Percentiles rank a stretch among this genome's conserved stretches.
Evolutionary conservation across 1,140 invertebrate genomes (phyloP).

Genomic region (Parapsyche elsis): DNA sequence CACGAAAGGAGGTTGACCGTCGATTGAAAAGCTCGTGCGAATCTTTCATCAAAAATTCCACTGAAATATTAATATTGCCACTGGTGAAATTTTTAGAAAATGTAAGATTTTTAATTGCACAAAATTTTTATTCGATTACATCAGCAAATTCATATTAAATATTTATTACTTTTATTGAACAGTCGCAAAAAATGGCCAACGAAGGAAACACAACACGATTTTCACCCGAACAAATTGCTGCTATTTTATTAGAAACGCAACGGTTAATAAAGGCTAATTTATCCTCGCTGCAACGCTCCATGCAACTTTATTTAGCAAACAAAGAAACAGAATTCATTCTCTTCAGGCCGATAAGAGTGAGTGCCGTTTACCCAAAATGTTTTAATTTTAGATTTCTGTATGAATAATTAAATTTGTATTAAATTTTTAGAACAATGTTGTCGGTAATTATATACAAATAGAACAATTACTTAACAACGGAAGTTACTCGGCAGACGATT

Average conservation of each 20-base stretch:
- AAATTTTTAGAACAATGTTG: constrained; percentile 83
- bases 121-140: constrained; percentile 15
- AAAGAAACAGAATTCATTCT: constrained; percentile 96
- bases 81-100: constrained; percentile 80
- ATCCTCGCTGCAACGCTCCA: constrained; percentile 83
- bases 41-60: constrained; percentile 85
- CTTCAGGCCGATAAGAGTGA: constrained; percentile 89
- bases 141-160: not conserved
- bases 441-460: constrained; percentile 85
- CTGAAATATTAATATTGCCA: constrained; percentile 79
- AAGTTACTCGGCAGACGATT: constrained; percentile 84
- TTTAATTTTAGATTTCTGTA: not conserved
- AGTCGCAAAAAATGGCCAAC: constrained; percentile 43
- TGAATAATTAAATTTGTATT: constrained; percentile 21
- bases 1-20: constrained; percentile 93
- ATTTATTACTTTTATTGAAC: constrained; percentile 40
- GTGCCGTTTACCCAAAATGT: constrained; percentile 52
- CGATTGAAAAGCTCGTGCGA: constrained; percentile 94
- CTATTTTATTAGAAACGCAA: constrained; percentile 73
- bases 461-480: constrained; percentile 78
- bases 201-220: not conserved
- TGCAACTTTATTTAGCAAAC: constrained; percentile 96
- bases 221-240: constrained; percentile 63
- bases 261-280: constrained; percentile 83
- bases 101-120: constrained; percentile 64